Percentiles rank a stretch among this genome's conserved stretches.
Conservation (phyloP, 2,888 invertebrate species). For the Volucella inflata region DNA sequence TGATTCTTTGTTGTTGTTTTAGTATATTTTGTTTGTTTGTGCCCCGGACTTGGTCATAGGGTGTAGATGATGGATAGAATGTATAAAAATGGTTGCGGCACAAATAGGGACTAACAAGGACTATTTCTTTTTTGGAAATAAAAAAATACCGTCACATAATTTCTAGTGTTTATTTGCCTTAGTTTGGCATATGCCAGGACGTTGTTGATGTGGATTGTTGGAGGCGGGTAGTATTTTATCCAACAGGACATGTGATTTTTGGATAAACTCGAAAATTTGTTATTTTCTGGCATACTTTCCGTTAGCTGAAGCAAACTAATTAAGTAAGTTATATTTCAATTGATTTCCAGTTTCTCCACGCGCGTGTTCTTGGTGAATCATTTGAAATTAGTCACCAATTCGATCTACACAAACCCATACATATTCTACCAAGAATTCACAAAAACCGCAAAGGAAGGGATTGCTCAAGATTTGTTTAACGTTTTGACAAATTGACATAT, state of each 20-base stretch:
- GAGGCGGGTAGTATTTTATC: too few relatives aligned
- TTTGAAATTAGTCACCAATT: slow-evolving; percentile 9
- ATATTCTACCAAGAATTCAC: background rate
- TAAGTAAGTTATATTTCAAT: background rate
- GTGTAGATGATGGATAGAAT: slow-evolving; percentile 51
- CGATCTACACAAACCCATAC: background rate
- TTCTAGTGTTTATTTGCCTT: too few relatives aligned
- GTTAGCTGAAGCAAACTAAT: background rate
- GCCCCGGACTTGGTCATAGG: slow-evolving; percentile 48
- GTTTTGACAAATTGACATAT: background rate
- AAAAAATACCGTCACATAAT: background rate
- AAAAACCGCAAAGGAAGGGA: background rate
- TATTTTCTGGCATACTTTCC: too few relatives aligned
- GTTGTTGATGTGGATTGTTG: too few relatives aligned
- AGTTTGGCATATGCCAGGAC: too few relatives aligned
- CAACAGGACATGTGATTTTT: too few relatives aligned
- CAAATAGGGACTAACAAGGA: too few relatives aligned
- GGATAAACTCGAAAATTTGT: too few relatives aligned
- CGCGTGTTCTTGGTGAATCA: background rate
- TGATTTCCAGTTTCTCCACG: too few relatives aligned
- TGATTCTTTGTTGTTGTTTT: background rate
- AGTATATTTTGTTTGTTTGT: slow-evolving; percentile 16
- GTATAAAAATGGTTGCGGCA: slow-evolving; percentile 1
- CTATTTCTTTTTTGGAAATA: too few relatives aligned
- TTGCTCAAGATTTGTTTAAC: background rate